Evolutionary conservation across 1,140 invertebrate species (phyloP).

Genomic region (Eulimnadia texana): DNA sequence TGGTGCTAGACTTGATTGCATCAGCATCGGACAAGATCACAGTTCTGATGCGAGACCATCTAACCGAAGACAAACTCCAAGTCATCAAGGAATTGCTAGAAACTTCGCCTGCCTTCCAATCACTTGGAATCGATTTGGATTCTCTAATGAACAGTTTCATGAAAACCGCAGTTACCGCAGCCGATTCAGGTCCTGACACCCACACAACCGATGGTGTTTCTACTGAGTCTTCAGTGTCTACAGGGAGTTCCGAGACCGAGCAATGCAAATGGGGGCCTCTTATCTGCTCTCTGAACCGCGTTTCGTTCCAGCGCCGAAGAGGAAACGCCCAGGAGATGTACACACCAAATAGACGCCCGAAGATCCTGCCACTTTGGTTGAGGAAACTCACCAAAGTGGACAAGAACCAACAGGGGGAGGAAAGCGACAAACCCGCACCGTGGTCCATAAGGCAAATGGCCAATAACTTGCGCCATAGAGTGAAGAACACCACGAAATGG

Average conservation of each 20-base stretch:
- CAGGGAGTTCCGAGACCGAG: background rate
- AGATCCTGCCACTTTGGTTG: no score
- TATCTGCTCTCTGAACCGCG: background rate
- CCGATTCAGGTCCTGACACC: background rate
- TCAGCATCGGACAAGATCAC: background rate
- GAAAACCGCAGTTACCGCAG: background rate
- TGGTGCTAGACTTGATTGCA: background rate
- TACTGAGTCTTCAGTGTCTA: background rate
- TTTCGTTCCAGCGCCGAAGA: background rate
- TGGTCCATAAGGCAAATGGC: background rate
- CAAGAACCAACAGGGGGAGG: background rate
- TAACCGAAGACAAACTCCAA: background rate
- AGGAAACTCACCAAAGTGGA: no score
- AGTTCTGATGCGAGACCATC: background rate
- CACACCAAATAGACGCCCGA: no score
- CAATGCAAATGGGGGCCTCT: background rate
- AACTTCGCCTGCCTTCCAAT: background rate
- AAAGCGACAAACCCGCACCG: background rate
- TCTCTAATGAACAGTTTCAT: background rate
- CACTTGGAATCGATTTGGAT: slow-evolving; percentile 4
- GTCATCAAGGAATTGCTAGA: background rate
- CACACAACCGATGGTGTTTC: background rate
- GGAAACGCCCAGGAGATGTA: no score
- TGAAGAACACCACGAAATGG: background rate
- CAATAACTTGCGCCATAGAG: background rate